Base-by-base conservation (phyloP, 2,888 invertebrate species). In the Nephrotoma flavescens region DNA sequence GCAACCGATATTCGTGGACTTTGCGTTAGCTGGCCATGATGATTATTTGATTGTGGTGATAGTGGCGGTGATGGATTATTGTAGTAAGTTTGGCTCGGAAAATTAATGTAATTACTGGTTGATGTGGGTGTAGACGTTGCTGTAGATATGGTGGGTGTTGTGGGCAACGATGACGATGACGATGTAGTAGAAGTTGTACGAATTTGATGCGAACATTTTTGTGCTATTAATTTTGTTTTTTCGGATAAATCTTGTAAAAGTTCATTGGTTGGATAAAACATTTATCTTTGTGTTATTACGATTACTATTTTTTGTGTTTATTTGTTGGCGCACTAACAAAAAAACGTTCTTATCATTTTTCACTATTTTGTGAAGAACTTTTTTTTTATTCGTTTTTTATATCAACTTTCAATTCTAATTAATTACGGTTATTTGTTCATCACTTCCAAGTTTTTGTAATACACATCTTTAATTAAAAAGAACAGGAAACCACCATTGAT, bases 251-350 rank as follows among this genome's bases (percentile, higher is more conserved):
- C 88, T 87, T 88, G 89, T 87, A 90, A 88, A 87, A 89, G 89
- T 85, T 91, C 91, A 88, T 90, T 90, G 88, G 89, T 88, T 88
- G 91, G 90, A 89, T 90, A 90, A 88, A 91, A 90, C 89, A 91
- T 91, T 89, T 89, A 89, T 84, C 84, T 84, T 41, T 42, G 42
- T 84, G 11, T 84, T 12, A 11, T 84, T 19, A 71, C 71, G 4
- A 15, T 15, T 31, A 52, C 52, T 19, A 71, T 42, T 84, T 84
- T 47, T 47, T 5, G 84, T 84, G 31, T 71, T 71, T 71, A 9
- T 71, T 31, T 71, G 2, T 71, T 71, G 6, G 9, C 31, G 12
- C 47, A 52, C 52, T 71, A 71, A 71, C 71, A 19, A 71, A 71
- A 71, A 71, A 71, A 71, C 71, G 71, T 71, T 71, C 71, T 71